Evolutionary conservation across 1,140 invertebrate genomes (phyloP).

Genomic region (Stegodyphus dumicola): DNA sequence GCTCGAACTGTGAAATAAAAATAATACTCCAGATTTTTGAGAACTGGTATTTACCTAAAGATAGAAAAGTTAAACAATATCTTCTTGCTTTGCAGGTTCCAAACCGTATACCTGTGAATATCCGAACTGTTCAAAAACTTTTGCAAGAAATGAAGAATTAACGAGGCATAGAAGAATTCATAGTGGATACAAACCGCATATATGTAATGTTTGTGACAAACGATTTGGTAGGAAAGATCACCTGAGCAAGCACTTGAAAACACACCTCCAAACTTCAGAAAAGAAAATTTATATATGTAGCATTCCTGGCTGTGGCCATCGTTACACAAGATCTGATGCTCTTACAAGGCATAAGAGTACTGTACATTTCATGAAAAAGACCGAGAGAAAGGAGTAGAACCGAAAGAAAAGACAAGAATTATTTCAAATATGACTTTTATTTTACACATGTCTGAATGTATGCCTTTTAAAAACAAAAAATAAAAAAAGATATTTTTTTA

Average conservation of each 20-base stretch:
- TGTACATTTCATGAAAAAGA: conserved; percentile 61
- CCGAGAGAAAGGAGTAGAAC: not conserved
- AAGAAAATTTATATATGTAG: conserved; percentile 64
- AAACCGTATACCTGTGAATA: conserved; percentile 87
- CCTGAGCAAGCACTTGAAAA: conserved; percentile 72
- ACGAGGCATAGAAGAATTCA: conserved; percentile 92
- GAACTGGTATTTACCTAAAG: too few species aligned
- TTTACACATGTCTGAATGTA: too few species aligned
- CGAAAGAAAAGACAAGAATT: too few species aligned
- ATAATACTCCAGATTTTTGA: too few species aligned
- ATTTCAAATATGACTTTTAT: too few species aligned
- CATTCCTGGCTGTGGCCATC: conserved; percentile 63
- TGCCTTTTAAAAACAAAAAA: too few species aligned
- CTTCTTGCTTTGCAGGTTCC: conserved; percentile 74
- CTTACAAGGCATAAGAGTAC: conserved; percentile 64
- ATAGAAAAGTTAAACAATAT: too few species aligned
- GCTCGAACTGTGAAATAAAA: too few species aligned
- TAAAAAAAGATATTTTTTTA: too few species aligned
- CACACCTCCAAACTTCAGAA: conserved; percentile 70
- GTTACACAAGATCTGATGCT: conserved; percentile 65
- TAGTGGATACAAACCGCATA: conserved; percentile 71
- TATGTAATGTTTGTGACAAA: conserved; percentile 84
- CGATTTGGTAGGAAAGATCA: conserved; percentile 87
- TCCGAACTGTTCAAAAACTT: conserved; percentile 85
- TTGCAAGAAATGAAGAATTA: conserved; percentile 92